Base-by-base conservation (phyloP, 1,140 invertebrate species). In the Hycleus phaleratus region DNA sequence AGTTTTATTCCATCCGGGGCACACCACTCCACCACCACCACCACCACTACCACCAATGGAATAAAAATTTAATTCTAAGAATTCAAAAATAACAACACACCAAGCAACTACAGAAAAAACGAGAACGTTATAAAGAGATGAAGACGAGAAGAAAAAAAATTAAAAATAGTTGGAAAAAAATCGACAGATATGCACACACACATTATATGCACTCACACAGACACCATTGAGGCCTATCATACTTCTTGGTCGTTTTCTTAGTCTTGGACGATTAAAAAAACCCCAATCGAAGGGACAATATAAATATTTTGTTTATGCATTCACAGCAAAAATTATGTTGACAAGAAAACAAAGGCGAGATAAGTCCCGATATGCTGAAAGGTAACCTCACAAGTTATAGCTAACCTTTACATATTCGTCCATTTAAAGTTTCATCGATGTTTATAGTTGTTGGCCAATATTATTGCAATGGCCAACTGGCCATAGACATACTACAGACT, bases 241-340 rank as follows among this genome's bases (percentile, higher is more conserved):
- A 32, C 32, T 32, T 32, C 32, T 32, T 32, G 7, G 32, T 32
- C 32, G 4, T 32, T 32, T 7, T 32, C 32, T 32, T 32, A 32
- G 32, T 32, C 32, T 32, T 32, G 32, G 32, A 32, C 32, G 32
- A 32, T 32, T 32, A 32, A 32, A 32, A 70, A 71, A 69, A 69
- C 68, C 62, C 59, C 67, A 69, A 67, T 69, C 69, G 63, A 63
- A 62, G 68, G 70, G 70, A 73, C 71, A 73, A 72, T 73, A 73
- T 73, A 73, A 73, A 73, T 73, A 73, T 73, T 73, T 73, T 73
- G 71, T 42, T 42, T 71, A 72, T 72, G 71, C 68, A 71, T 72
- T 71, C 69, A 64, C 67, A 58, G 61, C 68, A 69, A 71, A 71
- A 72, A 71, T 72, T 72, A 72, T 72, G 71, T 71, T 71, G 71